These are phyloP conservation scores for Sebastes minor DNA, from an alignment of 2,797 vertebrate genomes.

Conservation along the genomic window DNA sequence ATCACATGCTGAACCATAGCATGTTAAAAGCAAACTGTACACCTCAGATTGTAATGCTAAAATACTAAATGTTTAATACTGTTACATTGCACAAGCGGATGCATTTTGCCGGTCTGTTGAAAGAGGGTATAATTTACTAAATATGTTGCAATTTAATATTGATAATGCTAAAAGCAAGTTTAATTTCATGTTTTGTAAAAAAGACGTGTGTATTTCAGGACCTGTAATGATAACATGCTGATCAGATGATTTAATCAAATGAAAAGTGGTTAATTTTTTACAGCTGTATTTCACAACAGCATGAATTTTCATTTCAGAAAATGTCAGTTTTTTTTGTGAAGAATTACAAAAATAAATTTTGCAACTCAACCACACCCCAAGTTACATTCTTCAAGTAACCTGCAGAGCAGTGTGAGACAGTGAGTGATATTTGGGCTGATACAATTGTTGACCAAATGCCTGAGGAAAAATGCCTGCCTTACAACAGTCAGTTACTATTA, in stretches of 20 bases:
- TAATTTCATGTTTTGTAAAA: too few species aligned
- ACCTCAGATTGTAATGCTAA: not conserved
- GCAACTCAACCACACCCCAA: not conserved
- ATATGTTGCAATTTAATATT: not conserved
- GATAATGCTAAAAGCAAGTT: not conserved
- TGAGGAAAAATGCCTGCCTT: not conserved
- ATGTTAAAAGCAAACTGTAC: not conserved
- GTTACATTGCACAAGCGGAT: not conserved
- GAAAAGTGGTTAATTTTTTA: not conserved
- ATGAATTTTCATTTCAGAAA: too few species aligned
- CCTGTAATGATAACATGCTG: not conserved
- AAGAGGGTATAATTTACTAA: not conserved
- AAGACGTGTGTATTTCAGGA: too few species aligned
- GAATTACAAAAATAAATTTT: not conserved
- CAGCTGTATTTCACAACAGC: not conserved
- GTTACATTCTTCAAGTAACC: not conserved
- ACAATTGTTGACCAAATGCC: too few species aligned
- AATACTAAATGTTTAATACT: not conserved
- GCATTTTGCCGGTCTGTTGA: not conserved
- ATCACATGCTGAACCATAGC: not conserved
- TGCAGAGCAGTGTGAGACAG: not conserved
- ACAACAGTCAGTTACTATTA: not conserved
- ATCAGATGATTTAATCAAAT: not conserved
- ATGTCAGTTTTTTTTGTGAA: too few species aligned
- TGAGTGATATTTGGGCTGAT: not conserved